Evolutionary conservation across 1,140 invertebrate species (phyloP), one percentile per base, ranked within the genome.

Genomic region (Cryptotermes secundus): DNA sequence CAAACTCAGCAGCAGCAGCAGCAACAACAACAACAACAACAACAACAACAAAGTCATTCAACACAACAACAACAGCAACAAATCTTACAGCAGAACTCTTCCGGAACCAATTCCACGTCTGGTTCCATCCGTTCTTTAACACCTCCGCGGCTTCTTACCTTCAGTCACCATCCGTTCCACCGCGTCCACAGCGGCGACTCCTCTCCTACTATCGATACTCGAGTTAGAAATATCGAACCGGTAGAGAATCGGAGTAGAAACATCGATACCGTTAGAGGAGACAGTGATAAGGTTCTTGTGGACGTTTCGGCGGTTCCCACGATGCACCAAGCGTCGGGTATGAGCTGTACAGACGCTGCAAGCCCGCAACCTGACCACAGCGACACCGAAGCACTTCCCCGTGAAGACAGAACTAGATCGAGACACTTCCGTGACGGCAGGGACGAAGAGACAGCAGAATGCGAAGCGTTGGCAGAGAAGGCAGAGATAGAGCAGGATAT

Each of bases 401-500:
- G 59, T 12, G 59, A 72, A 6, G 59, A 72, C 9, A 26, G 7
- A 12, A 72, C 0, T 26, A 72, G 59, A 31, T 49, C 45, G 0
- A 72, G 59, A 26, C 59, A 72, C 59, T 72, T 72, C n/a, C 45
- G 45, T 1, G 59, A 26, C 26, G 14, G 26, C 26, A 72, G 59
- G 14, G 59, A 72, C 26, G 81, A 42, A 24, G 81, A 82, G 19
- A 26, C 26, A n/a, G 2, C 38, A 6, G 35, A 24, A 53, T 14
- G 34, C 4, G 24, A 24, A 34, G 34, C 87, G 80, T 85, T 80
- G 42, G 86, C 86, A 53, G 86, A 85, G 3, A 83, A 86, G 34
- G 85, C 86, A 22, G 86, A 83, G 34, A 84, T 79, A 31, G 85
- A 86, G 35, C 88, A 87, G 16, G 88, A 86, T 38, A 87, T 87